phyloP scores from a whole-genome alignment of 2,888 invertebrate species.

The Leptopterna dolabrata region DNA sequence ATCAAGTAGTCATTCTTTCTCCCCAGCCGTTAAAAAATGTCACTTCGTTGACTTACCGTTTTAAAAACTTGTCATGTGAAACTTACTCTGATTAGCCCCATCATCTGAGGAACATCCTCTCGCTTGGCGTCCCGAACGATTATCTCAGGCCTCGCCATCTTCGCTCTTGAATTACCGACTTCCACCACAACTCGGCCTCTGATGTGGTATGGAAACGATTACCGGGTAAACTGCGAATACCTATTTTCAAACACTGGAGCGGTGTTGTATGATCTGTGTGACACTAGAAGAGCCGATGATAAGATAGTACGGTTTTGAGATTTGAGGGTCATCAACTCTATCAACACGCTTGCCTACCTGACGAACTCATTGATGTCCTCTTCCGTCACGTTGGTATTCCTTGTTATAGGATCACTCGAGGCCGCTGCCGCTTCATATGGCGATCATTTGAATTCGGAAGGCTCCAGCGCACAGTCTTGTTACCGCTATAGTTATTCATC shows the following conservation, averaged over 20 bases:
- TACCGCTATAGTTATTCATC: no score
- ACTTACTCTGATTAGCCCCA: slow-evolving; percentile 36
- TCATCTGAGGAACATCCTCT: slow-evolving; percentile 40
- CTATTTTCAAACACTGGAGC: no score
- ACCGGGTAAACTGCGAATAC: no score
- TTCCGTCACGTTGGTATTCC: not conserved
- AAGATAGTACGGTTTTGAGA: not conserved
- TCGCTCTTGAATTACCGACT: not conserved
- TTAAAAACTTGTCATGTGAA: not conserved
- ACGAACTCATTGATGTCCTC: not conserved
- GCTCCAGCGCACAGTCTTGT: no score
- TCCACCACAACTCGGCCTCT: not conserved
- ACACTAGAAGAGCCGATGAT: not conserved
- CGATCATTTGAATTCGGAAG: not conserved
- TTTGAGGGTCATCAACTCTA: not conserved
- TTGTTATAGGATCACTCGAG: not conserved
- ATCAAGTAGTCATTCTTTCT: not conserved
- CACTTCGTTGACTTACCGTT: no score
- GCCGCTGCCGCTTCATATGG: no score
- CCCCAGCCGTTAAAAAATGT: no score
- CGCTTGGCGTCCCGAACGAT: slow-evolving; percentile 20
- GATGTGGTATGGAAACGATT: not conserved
- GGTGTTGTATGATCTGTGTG: no score
- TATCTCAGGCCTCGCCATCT: not conserved
- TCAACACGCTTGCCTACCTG: not conserved